These are phyloP conservation scores for Rissa tridactyla DNA, from an alignment of 2,113 vertebrate genomes.

Conservation along the genomic window DNA sequence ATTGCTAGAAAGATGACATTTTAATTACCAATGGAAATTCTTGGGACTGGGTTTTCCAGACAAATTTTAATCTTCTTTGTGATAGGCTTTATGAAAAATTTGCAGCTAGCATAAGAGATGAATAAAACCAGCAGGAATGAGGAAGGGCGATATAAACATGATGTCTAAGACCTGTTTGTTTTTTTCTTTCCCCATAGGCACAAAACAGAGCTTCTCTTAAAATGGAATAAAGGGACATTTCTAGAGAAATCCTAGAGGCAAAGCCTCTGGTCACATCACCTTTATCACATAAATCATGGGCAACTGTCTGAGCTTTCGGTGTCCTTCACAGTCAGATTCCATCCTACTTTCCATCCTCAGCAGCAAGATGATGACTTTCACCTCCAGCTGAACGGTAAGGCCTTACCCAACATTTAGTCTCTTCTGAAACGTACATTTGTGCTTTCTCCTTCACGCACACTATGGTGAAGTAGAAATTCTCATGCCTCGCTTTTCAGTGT, in stretches of 20 bases:
- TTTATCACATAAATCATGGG: background rate
- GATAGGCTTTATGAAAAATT: background rate
- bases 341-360: background rate
- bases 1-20: background rate
- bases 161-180: background rate
- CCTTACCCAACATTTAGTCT: background rate
- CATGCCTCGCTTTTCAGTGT: background rate
- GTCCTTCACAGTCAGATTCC: background rate
- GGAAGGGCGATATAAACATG: background rate
- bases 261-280: background rate
- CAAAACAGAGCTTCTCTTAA: background rate
- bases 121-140: background rate
- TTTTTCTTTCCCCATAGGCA: background rate
- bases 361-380: background rate
- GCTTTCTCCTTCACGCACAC: background rate
- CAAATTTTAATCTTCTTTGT: background rate
- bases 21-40: conserved; percentile 3
- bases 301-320: background rate
- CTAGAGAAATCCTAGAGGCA: background rate
- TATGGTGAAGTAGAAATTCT: background rate
- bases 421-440: background rate
- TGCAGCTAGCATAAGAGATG: background rate
- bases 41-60: background rate
- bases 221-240: background rate
- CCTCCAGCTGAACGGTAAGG: fast-evolving